phyloP scores from a whole-genome alignment of 2,888 invertebrate genomes.

The Lepidonotus clava region DNA sequence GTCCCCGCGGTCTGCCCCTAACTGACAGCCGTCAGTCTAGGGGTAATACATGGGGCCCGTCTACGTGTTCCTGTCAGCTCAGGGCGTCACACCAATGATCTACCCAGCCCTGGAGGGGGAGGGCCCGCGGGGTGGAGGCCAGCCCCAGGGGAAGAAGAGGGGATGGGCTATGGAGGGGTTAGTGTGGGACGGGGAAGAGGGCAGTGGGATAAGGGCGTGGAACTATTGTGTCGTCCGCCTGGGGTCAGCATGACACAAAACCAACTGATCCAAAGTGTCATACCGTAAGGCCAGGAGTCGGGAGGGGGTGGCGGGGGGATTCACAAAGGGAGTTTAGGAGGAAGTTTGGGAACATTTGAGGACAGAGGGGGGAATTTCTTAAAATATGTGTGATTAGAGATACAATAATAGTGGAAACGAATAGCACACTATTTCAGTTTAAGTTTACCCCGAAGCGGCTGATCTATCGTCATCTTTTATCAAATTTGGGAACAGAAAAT shows the following conservation, averaged over 20 bases:
- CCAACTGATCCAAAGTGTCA: slow-evolving; percentile 37
- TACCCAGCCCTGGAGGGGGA: background rate
- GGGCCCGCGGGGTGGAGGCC: background rate
- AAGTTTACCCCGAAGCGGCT: too few species aligned
- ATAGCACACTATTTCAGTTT: too few species aligned
- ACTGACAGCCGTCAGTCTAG: slow-evolving; percentile 30
- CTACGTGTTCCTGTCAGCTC: slow-evolving; percentile 30
- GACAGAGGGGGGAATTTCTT: too few species aligned
- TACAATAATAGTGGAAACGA: too few species aligned
- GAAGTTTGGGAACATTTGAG: too few species aligned
- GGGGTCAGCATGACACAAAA: background rate
- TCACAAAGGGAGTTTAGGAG: too few species aligned
- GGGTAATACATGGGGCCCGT: slow-evolving; percentile 36
- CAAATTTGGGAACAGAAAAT: too few species aligned
- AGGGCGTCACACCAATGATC: background rate
- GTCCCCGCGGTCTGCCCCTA: too few species aligned
- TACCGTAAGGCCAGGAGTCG: too few species aligned
- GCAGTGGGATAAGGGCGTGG: background rate
- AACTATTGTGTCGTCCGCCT: background rate
- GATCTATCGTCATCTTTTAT: too few species aligned
- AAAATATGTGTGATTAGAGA: too few species aligned
- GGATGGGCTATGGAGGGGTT: background rate
- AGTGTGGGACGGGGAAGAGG: background rate
- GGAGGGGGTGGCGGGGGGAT: too few species aligned
- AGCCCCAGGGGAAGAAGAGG: background rate